Conservation (phyloP, 1,140 invertebrate species). For the Adoxophyes honmai region DNA sequence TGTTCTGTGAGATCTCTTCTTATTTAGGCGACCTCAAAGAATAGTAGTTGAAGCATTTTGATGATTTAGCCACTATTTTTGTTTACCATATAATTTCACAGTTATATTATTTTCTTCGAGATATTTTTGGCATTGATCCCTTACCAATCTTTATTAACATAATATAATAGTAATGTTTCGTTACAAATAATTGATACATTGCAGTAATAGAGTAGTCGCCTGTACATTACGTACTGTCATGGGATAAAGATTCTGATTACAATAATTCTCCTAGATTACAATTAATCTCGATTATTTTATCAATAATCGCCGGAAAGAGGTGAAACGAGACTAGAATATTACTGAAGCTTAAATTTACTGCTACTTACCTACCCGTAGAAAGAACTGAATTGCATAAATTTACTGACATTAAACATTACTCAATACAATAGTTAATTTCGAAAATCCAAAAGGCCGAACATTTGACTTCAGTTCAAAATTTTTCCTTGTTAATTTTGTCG, state of each 20-base stretch:
- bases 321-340: background rate
- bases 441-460: conserved; percentile 28
- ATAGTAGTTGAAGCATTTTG: too few relatives aligned
- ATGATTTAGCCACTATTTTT: too few relatives aligned
- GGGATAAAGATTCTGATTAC: too few relatives aligned
- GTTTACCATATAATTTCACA: conserved; percentile 5
- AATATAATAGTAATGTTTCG: conserved; percentile 20
- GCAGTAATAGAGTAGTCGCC: too few relatives aligned
- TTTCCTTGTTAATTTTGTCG: conserved; percentile 25
- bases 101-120: conserved; percentile 6
- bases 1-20: background rate
- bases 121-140: conserved; percentile 22
- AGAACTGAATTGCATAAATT: conserved; percentile 6
- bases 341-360: background rate
- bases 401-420: too few relatives aligned
- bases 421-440: background rate
- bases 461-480: conserved; percentile 20
- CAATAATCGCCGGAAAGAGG: too few relatives aligned
- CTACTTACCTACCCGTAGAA: background rate
- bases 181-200: too few relatives aligned
- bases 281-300: too few relatives aligned
- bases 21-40: background rate
- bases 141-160: conserved; percentile 23
- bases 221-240: too few relatives aligned
- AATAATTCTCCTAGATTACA: too few relatives aligned